These are phyloP conservation scores for Lasioglossum calceatum DNA, from an alignment of 2,888 invertebrate genomes.

Conservation along the genomic window DNA sequence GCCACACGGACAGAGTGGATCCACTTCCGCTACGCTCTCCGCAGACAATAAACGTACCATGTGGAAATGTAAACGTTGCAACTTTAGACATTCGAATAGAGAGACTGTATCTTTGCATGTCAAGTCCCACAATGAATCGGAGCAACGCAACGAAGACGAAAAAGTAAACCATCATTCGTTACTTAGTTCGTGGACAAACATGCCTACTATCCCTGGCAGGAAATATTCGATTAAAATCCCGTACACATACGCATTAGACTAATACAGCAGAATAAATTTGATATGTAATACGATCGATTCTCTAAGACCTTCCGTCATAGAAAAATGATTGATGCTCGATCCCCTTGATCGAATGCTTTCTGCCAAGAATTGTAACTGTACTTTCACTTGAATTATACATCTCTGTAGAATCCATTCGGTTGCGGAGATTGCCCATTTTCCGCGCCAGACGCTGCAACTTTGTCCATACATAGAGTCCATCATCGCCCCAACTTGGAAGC, in stretches of 20 bases:
- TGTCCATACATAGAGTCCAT: conserved; percentile 89
- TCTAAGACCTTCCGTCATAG: background rate
- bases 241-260: background rate
- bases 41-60: conserved; percentile 89
- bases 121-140: conserved; percentile 87
- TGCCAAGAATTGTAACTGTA: background rate
- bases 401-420: conserved; percentile 72
- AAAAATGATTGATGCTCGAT: background rate
- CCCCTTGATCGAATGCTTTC: background rate
- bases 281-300: background rate
- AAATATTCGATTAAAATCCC: background rate
- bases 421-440: conserved; percentile 92
- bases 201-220: background rate
- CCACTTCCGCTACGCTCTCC: conserved; percentile 60
- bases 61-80: conserved; percentile 96
- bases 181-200: background rate
- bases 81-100: conserved; percentile 89
- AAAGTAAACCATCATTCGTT: conserved; percentile 44
- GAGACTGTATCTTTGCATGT: conserved; percentile 89
- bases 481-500: conserved; percentile 89
- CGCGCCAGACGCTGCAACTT: conserved; percentile 86
- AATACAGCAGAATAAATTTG: background rate
- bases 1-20: conserved; percentile 40
- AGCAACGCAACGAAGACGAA: conserved; percentile 50
- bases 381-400: background rate